Conservation (phyloP, 2,113 vertebrate genomes). For the Seriola aureovittata region DNA sequence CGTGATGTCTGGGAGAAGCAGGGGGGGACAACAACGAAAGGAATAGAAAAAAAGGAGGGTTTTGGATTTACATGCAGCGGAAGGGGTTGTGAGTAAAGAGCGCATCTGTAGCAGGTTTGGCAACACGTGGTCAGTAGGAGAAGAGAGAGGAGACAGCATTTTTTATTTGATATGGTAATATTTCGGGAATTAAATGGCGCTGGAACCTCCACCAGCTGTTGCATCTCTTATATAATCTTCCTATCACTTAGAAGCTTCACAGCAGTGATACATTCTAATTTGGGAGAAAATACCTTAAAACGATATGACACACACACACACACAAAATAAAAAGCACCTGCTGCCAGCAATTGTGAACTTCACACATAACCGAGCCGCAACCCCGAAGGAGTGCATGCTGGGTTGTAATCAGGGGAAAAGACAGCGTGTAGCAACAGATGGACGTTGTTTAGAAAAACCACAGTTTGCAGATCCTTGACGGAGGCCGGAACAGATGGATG, state of each 20-base stretch:
- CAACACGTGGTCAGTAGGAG: constrained; percentile 45
- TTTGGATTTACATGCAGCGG: constrained; percentile 76
- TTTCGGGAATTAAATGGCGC: no score
- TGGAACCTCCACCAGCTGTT: no score
- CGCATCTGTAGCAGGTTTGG: constrained; percentile 60
- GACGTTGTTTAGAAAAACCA: constrained; percentile 53
- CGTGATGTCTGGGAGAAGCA: constrained; percentile 74
- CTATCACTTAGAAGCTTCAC: no score
- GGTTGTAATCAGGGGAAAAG: constrained; percentile 25
- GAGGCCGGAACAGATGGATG: constrained; percentile 71
- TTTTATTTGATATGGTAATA: background rate
- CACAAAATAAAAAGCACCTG: constrained; percentile 23
- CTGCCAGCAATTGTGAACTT: constrained; percentile 29
- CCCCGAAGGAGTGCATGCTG: constrained; percentile 29
- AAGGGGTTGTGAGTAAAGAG: constrained; percentile 72
- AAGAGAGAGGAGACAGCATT: constrained; percentile 49
- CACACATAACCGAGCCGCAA: constrained; percentile 25
- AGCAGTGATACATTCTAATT: background rate
- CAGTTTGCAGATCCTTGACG: constrained; percentile 55
- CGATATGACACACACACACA: background rate
- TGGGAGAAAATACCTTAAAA: background rate
- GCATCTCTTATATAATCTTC: no score
- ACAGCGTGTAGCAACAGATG: constrained; percentile 71
- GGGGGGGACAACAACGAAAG: constrained; percentile 49
- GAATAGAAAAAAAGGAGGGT: constrained; percentile 14